A percentile compares a stretch with the other conserved stretches of the same genome.
phyloP scores from a whole-genome alignment of 2,113 vertebrate genomes.

The Hepsetus odoe region DNA sequence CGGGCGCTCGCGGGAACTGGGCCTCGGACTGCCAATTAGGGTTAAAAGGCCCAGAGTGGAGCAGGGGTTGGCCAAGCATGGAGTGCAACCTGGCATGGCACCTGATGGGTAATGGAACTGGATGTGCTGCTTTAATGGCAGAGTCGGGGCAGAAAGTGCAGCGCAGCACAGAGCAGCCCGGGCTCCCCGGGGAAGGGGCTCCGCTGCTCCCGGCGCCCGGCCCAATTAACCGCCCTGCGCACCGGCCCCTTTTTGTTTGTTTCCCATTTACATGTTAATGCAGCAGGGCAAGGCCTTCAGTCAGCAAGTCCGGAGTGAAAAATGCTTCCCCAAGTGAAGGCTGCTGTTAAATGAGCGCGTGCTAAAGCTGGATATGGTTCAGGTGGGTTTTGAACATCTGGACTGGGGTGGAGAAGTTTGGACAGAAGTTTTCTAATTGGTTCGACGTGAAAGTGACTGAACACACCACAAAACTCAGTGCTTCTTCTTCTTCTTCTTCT shows the following conservation, averaged over 20 bases:
- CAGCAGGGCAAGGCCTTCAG: constrained; percentile 52
- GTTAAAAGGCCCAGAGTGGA: constrained; percentile 49
- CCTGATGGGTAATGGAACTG: constrained; percentile 59
- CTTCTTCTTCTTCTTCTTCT: too few relatives aligned
- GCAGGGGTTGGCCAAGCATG: constrained; percentile 42
- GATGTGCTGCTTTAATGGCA: constrained; percentile 51
- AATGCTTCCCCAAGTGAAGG: neutral
- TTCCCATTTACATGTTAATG: constrained; percentile 60
- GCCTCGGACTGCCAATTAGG: constrained; percentile 52
- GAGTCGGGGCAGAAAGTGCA: constrained; percentile 39
- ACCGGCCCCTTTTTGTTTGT: constrained; percentile 49
- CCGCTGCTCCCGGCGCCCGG: constrained; percentile 42
- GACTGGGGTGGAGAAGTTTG: too few relatives aligned
- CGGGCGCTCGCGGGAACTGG: constrained; percentile 29
- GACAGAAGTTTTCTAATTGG: neutral
- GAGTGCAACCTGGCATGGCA: constrained; percentile 49
- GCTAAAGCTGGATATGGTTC: neutral
- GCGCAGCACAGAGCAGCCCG: constrained; percentile 34
- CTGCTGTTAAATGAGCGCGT: neutral
- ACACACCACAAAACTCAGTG: too few relatives aligned
- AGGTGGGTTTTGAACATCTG: too few relatives aligned
- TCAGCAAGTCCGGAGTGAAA: constrained; percentile 45
- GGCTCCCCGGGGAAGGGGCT: constrained; percentile 25
- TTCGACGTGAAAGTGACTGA: too few relatives aligned
- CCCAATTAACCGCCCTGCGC: constrained; percentile 53